Conservation (phyloP, 30 jellyfish, hydroid and myxozoan species). For the Cassiopea xamachana region DNA sequence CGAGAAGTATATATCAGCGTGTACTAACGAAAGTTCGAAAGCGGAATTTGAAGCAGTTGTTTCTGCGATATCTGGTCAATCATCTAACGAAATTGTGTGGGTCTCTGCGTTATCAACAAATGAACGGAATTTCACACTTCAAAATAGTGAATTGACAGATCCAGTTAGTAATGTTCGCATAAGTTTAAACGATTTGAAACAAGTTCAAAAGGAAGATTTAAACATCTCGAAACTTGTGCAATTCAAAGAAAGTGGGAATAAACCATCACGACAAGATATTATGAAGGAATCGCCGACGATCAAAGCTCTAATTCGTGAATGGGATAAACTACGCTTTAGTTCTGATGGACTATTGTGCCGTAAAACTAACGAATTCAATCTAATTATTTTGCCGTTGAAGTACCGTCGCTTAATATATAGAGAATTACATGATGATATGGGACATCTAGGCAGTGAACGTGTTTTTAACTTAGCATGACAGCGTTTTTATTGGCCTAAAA, state of each 20-base stretch:
- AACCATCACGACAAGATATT: not conserved
- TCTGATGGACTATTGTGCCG: constrained; percentile 17
- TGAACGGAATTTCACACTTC: constrained; percentile 2
- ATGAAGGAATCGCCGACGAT: not conserved
- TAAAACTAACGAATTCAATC: constrained; percentile 27
- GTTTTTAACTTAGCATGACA: constrained; percentile 13
- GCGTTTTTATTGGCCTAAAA: constrained; percentile 52
- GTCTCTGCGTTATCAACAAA: constrained; percentile 18
- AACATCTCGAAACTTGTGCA: constrained; percentile 3
- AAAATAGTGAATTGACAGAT: not conserved
- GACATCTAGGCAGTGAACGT: constrained; percentile 33
- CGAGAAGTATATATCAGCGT: not conserved
- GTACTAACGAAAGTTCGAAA: constrained; percentile 19
- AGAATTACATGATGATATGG: constrained; percentile 32
- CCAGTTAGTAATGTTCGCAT: not conserved
- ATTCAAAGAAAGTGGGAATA: constrained; percentile 13
- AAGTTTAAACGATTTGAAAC: constrained; percentile 1
- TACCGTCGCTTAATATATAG: not conserved
- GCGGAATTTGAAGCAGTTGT: constrained; percentile 45
- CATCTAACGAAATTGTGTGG: not conserved
- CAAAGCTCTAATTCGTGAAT: not conserved
- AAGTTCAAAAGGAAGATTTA: constrained; percentile 30
- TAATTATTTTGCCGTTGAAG: constrained; percentile 23
- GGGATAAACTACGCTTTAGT: not conserved
- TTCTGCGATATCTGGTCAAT: constrained; percentile 9